Evolutionary conservation across 2,888 invertebrate genomes (phyloP).

Genomic region (Augiades crinisus): DNA sequence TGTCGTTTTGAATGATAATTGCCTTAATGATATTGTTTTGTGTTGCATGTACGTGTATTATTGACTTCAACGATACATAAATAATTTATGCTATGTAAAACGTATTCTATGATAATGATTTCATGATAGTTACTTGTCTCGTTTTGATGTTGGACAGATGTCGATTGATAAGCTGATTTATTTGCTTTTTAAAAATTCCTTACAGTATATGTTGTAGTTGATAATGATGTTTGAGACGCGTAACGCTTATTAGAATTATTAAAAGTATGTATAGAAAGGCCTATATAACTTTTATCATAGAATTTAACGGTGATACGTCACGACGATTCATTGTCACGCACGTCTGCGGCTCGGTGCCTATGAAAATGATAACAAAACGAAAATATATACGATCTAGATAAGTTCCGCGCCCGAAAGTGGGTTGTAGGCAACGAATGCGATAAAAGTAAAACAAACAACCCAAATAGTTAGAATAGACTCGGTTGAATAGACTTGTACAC

Average conservation of each 20-base stretch:
- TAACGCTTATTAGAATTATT: slow-evolving; percentile 3
- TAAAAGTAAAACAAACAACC: background rate
- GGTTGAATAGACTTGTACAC: too few relatives aligned
- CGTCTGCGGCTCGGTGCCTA: slow-evolving; percentile 24
- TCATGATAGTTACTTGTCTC: background rate
- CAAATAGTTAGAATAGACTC: too few relatives aligned
- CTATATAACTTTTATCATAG: slow-evolving; percentile 20
- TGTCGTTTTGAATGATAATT: slow-evolving; percentile 31
- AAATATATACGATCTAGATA: slow-evolving; percentile 23
- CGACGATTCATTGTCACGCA: slow-evolving; percentile 28
- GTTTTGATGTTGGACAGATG: too few relatives aligned
- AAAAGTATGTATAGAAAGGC: background rate
- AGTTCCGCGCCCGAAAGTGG: slow-evolving; percentile 1
- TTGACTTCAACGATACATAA: slow-evolving; percentile 6
- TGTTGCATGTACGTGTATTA: slow-evolving; percentile 32
- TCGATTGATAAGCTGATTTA: too few relatives aligned
- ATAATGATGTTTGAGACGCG: background rate
- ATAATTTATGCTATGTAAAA: too few relatives aligned
- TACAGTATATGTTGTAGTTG: background rate
- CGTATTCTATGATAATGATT: background rate
- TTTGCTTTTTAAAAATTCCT: background rate
- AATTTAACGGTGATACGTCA: slow-evolving; percentile 21
- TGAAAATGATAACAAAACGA: slow-evolving; percentile 22
- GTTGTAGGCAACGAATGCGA: background rate
- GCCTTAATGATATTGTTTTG: slow-evolving; percentile 29